Evolutionary conservation across 2,113 vertebrate genomes (phyloP), one percentile per base, ranked within the genome.

Genomic region (Salminus brasiliensis): DNA sequence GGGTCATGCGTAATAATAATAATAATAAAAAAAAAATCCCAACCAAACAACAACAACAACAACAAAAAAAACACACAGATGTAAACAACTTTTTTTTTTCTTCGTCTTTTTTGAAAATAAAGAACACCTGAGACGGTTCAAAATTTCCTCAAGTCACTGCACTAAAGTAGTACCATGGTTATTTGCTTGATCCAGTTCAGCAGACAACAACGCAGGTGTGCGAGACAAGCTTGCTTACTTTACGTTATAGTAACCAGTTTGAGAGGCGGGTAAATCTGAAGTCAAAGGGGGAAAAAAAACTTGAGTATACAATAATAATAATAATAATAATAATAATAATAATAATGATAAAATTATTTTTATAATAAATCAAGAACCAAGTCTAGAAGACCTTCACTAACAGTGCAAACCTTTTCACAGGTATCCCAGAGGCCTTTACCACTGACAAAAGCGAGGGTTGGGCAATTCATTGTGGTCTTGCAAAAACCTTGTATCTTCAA

Each of bases 61-160:
- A 65, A 78, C 59, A 1, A 8, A 72, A 68, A 10, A 74, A 85
- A 62, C 27, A 88, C 76, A 74, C 83, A 47, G 70, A 90, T 89
- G 87, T 90, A 92, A 93, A 92, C 88, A 88, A 85, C 75, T 77
- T 43, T 34, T 71, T 52, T 52, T 47, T 68, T 45, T 69, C 6
- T 45, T 69, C 6, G n/a, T n/a, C 25, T 60, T 30, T 72, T 25
- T 65, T 72, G 39, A 77, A 84, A 86, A 74, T 43, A 84, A 86
- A 59, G 16, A 67, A 87, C 85, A 90, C 86, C 83, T 88, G 89
- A 90, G 87, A 88, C 84, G 57, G 67, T 69, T 80, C 67, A 23
- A 71, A 55, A 69, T 39, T 52, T 80, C 52, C 76, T 77, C 65
- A 70, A 74, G 65, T 79, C 23, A 74, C 69, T 39, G 66, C 57